phyloP scores from a whole-genome alignment of 1,140 invertebrate species.

The Ganaspis sp. region DNA sequence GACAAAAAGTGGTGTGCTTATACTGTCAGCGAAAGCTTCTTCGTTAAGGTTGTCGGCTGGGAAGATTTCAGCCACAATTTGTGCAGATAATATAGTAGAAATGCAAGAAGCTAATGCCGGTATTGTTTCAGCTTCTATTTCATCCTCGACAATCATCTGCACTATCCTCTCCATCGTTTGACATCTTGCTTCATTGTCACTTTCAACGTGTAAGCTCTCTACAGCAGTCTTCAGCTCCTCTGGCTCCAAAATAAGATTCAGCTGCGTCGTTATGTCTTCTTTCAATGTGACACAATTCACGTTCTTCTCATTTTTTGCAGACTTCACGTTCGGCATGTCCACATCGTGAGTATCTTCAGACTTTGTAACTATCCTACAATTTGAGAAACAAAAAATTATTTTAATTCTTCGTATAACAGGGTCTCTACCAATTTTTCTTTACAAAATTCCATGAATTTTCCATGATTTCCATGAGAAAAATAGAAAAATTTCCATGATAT shows the following conservation, averaged over 20 bases:
- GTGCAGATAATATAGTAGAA: slow-evolving; percentile 76
- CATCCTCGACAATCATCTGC: slow-evolving; percentile 81
- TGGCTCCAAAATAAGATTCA: slow-evolving; percentile 77
- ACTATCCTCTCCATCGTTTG: slow-evolving; percentile 84
- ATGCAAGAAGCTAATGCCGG: slow-evolving; percentile 77
- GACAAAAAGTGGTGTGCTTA: slow-evolving; percentile 88
- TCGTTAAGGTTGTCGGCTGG: slow-evolving; percentile 73
- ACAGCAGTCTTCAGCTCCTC: slow-evolving; percentile 81
- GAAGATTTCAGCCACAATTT: slow-evolving; percentile 75
- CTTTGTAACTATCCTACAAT: slow-evolving; percentile 67
- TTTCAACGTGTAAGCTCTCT: slow-evolving; percentile 81
- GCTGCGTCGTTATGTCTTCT: slow-evolving; percentile 74
- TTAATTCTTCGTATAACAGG: too few relatives aligned
- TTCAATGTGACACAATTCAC: slow-evolving; percentile 69
- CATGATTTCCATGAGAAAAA: too few relatives aligned
- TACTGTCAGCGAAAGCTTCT: slow-evolving; percentile 84
- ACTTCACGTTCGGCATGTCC: slow-evolving; percentile 84
- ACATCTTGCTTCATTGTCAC: slow-evolving; percentile 81
- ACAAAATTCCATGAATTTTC: too few relatives aligned
- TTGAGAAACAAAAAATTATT: slow-evolving; percentile 19
- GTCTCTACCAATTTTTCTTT: too few relatives aligned
- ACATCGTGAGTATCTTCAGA: slow-evolving; percentile 89
- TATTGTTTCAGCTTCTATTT: slow-evolving; percentile 81
- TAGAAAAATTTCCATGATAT: too few relatives aligned
- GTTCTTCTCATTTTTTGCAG: slow-evolving; percentile 73